Evolutionary conservation across 2,888 invertebrate genomes (phyloP).

Genomic region (Zygaena filipendulae): DNA sequence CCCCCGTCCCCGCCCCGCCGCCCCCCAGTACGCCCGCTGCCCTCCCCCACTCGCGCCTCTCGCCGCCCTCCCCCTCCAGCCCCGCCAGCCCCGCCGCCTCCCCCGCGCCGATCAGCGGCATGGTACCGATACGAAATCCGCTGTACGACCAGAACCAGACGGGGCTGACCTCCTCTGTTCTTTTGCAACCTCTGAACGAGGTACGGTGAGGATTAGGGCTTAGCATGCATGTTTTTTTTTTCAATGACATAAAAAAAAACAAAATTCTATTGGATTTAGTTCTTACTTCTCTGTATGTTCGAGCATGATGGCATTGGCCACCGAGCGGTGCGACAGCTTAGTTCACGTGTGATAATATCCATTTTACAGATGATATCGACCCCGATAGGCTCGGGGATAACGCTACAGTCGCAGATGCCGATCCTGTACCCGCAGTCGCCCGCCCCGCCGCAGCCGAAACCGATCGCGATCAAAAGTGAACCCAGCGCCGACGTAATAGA

Average conservation of each 20-base stretch:
- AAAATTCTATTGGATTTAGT: too few species aligned
- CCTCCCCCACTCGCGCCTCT: neutral
- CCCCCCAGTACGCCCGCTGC: constrained; percentile 30
- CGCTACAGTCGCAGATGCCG: constrained; percentile 47
- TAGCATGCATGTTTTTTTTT: too few species aligned
- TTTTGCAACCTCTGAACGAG: constrained; percentile 56
- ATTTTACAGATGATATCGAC: constrained; percentile 75
- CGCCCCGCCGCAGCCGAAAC: constrained; percentile 4
- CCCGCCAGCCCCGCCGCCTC: constrained; percentile 8
- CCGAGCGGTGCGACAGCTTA: too few species aligned
- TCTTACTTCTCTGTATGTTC: too few species aligned
- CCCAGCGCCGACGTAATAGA: constrained; percentile 18
- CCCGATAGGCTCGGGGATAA: constrained; percentile 69
- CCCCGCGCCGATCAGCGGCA: constrained; percentile 29
- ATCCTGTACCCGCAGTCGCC: constrained; percentile 37
- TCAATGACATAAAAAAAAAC: too few species aligned
- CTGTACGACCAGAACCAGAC: constrained; percentile 50
- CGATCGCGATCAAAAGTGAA: constrained; percentile 19
- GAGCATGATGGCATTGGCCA: too few species aligned
- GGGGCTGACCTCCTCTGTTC: constrained; percentile 47
- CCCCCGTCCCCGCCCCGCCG: too few species aligned
- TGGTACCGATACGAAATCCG: constrained; percentile 52
- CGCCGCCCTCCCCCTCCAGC: constrained; percentile 20
- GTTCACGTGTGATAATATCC: too few species aligned
- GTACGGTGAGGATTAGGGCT: too few species aligned